Evolutionary conservation across 2,888 invertebrate species (phyloP).

Genomic region (Ormyrus pomaceus): DNA sequence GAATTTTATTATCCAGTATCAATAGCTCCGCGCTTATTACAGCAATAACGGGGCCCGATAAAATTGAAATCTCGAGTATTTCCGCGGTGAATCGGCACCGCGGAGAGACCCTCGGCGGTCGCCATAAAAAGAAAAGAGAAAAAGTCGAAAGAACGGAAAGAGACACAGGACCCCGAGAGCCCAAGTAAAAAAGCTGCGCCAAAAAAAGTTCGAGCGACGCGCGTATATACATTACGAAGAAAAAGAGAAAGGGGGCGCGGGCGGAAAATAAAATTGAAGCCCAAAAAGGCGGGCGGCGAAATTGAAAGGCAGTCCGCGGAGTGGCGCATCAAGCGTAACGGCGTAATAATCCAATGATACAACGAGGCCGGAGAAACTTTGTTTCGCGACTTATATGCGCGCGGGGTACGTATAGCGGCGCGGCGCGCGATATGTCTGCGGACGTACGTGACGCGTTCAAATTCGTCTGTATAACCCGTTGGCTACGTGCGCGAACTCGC

Average conservation of each 20-base stretch:
- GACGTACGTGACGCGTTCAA: conserved; percentile 16
- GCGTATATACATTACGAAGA: background rate
- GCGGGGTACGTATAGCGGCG: background rate
- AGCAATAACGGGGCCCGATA: conserved; percentile 1
- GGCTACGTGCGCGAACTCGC: conserved; percentile 9
- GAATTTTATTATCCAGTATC: conserved; percentile 7
- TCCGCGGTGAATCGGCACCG: background rate
- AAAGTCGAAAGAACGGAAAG: too few relatives aligned
- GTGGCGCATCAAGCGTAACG: conserved; percentile 11
- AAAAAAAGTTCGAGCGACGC: too few relatives aligned
- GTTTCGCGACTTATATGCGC: conserved; percentile 1
- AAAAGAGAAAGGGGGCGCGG: background rate
- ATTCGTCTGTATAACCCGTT: too few relatives aligned
- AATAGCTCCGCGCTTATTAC: background rate
- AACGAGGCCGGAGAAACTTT: conserved; percentile 28
- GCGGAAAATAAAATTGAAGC: background rate
- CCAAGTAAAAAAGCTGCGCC: too few relatives aligned
- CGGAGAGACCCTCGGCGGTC: too few relatives aligned
- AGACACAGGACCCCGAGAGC: too few relatives aligned
- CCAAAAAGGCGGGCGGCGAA: background rate
- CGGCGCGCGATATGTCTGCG: background rate
- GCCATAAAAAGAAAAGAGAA: too few relatives aligned
- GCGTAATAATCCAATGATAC: conserved; percentile 24
- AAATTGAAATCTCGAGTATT: conserved; percentile 3
- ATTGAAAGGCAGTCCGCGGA: conserved; percentile 23